Evolutionary conservation across 2,888 invertebrate species (phyloP).

Genomic region (Masnerella sp.): DNA sequence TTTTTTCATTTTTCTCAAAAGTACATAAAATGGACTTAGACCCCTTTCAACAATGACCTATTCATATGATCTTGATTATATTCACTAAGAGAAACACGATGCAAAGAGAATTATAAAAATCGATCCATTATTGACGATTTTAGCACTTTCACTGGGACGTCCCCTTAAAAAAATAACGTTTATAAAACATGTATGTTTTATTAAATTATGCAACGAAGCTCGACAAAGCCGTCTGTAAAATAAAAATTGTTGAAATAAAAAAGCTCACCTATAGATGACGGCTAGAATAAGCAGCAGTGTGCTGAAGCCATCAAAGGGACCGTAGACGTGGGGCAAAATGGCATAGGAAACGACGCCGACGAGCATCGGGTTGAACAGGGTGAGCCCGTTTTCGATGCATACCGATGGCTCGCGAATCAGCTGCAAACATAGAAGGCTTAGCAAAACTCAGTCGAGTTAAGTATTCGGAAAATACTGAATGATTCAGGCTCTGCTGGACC

Average conservation of each 20-base stretch:
- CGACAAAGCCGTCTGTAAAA: neutral
- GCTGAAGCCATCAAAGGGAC: conserved; percentile 68
- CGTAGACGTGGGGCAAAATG: conserved; percentile 67
- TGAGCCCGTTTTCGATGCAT: conserved; percentile 69
- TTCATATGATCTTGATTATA: too few relatives aligned
- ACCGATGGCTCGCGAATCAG: conserved; percentile 65
- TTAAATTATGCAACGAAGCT: too few relatives aligned
- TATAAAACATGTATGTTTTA: too few relatives aligned
- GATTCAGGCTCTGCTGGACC: conserved; percentile 21
- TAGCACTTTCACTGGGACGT: too few relatives aligned
- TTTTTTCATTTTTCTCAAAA: too few relatives aligned
- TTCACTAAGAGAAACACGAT: too few relatives aligned
- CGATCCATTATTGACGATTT: too few relatives aligned
- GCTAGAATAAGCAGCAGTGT: conserved; percentile 64
- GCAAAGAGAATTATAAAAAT: too few relatives aligned
- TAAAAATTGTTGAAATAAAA: neutral
- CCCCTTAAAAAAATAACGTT: too few relatives aligned
- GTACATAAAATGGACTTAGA: too few relatives aligned
- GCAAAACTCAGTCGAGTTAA: conserved; percentile 17
- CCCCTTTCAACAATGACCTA: too few relatives aligned
- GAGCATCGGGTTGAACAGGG: conserved; percentile 73
- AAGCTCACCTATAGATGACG: conserved; percentile 70
- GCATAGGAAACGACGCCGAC: conserved; percentile 69
- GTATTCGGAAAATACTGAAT: conserved; percentile 19
- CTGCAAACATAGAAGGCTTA: conserved; percentile 59